phyloP scores from a whole-genome alignment of 1,140 invertebrate species.

The Phymorhynchus buccinoides region DNA sequence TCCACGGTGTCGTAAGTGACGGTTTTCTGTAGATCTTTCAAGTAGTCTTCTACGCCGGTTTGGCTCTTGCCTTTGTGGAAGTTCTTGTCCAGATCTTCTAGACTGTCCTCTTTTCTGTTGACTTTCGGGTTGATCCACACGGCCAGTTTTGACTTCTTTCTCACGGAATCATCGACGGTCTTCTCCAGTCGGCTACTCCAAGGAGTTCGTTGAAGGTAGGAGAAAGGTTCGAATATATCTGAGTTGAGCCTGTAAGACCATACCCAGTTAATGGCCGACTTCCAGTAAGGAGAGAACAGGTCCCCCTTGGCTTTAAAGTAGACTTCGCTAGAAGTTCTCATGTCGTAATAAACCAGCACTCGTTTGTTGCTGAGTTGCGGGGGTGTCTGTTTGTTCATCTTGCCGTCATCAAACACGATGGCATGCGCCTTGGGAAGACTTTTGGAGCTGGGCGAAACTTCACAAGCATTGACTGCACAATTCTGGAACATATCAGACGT shows the following conservation, averaged over 20 bases:
- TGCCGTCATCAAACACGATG: constrained; percentile 20
- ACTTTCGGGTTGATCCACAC: constrained; percentile 11
- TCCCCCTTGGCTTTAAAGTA: not conserved
- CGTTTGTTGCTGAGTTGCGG: not conserved
- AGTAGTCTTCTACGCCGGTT: not conserved
- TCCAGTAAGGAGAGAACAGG: not conserved
- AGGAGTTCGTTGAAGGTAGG: not conserved
- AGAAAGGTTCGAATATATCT: constrained; percentile 23
- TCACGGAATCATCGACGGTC: not conserved
- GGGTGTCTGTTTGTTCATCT: constrained; percentile 3
- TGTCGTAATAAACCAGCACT: constrained; percentile 15
- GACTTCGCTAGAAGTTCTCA: constrained; percentile 1
- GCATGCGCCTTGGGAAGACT: not conserved
- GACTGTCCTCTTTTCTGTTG: not conserved
- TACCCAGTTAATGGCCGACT: constrained; percentile 21
- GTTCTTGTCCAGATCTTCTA: constrained; percentile 8
- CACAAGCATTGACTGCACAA: not conserved
- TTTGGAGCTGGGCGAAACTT: not conserved
- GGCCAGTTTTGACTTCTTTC: not conserved
- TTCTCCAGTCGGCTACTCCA: not conserved
- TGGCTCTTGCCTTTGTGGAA: constrained; percentile 2
- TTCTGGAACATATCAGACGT: constrained; percentile 1
- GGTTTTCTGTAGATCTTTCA: not conserved
- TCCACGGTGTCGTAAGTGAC: constrained; percentile 43
- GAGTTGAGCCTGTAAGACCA: constrained; percentile 14